Evolutionary conservation across 2,888 invertebrate genomes (phyloP).

Genomic region (Chelonus formosanus): DNA sequence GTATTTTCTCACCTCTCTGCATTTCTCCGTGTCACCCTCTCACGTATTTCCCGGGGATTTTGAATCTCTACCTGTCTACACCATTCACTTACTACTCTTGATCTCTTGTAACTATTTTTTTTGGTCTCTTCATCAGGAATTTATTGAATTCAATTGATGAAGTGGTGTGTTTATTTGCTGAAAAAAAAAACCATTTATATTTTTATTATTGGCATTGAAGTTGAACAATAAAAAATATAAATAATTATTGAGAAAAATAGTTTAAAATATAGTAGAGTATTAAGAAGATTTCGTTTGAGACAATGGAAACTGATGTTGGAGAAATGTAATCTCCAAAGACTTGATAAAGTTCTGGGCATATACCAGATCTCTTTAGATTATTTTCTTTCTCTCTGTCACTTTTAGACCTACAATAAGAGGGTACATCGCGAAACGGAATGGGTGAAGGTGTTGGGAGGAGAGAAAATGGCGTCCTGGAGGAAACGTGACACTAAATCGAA

Average conservation of each 20-base stretch:
- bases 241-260: no score
- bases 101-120: slow-evolving; percentile 3
- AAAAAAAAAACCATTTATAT: no score
- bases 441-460: slow-evolving; percentile 47
- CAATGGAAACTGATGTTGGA: slow-evolving; percentile 14
- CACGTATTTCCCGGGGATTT: slow-evolving; percentile 15
- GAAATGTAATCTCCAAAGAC: slow-evolving; percentile 44
- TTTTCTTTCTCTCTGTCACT: slow-evolving; percentile 1
- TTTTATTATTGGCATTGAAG: no score
- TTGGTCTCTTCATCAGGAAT: no score
- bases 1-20: slow-evolving; percentile 35
- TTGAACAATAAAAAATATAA: no score
- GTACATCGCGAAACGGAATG: slow-evolving; percentile 20
- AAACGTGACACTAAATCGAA: slow-evolving; percentile 64
- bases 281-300: slow-evolving; percentile 6
- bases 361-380: neutral
- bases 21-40: slow-evolving; percentile 29
- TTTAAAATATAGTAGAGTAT: neutral
- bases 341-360: slow-evolving; percentile 45
- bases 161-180: no score
- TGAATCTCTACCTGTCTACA: neutral
- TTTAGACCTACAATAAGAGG: slow-evolving; percentile 10
- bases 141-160: no score
- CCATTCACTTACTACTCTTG: neutral
- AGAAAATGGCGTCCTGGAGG: slow-evolving; percentile 62